Evolutionary conservation across 2,113 vertebrate species (phyloP).

Genomic region (Brachyhypopomus gauderio): DNA sequence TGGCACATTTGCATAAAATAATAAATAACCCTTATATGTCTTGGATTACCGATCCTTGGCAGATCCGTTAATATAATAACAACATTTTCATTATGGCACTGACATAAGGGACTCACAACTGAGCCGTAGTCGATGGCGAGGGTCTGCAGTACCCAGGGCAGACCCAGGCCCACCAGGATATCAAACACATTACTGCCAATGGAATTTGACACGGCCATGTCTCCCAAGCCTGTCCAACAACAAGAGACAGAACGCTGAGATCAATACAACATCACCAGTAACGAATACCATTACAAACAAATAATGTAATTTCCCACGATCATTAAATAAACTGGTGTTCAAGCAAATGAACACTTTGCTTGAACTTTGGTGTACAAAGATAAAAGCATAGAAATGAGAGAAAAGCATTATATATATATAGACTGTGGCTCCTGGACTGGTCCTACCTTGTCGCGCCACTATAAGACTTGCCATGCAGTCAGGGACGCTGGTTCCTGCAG

Average conservation of each 20-base stretch:
- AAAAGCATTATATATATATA: neutral
- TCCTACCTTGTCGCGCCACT: constrained; percentile 90
- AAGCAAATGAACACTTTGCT: no score
- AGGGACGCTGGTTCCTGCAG: constrained; percentile 94
- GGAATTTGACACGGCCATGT: constrained; percentile 98
- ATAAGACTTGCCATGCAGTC: constrained; percentile 99
- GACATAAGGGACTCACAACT: constrained; percentile 77
- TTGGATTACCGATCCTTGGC: no score
- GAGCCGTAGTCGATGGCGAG: constrained; percentile 91
- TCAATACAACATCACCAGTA: neutral
- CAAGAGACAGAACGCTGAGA: constrained; percentile 22
- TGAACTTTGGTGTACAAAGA: no score
- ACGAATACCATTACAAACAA: neutral
- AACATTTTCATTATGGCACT: neutral
- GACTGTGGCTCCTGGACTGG: neutral
- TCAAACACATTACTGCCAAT: constrained; percentile 98
- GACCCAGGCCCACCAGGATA: constrained; percentile 91
- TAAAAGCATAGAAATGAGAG: neutral
- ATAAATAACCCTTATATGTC: no score
- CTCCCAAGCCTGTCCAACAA: constrained; percentile 85
- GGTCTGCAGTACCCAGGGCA: constrained; percentile 93
- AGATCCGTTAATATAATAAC: neutral
- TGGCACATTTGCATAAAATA: no score
- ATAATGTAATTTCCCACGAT: neutral
- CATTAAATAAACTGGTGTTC: neutral